Conservation (phyloP, 2,888 invertebrate species). For the Drosophila anomalata region DNA sequence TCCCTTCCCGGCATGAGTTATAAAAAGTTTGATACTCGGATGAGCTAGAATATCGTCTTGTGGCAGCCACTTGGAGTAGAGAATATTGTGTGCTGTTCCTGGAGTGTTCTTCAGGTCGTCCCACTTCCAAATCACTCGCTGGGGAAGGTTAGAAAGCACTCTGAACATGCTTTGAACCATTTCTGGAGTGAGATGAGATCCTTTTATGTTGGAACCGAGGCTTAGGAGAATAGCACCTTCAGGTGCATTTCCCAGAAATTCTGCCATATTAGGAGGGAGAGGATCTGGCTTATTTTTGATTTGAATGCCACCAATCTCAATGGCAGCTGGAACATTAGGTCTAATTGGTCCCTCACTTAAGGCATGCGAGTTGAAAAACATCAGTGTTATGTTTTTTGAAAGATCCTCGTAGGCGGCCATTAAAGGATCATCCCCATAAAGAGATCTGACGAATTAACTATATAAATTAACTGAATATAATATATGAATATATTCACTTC, state of each 20-base stretch:
- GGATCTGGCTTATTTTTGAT: conserved; percentile 76
- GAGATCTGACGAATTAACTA: conserved; percentile 1
- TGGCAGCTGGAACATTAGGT: conserved; percentile 76
- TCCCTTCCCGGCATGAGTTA: conserved; percentile 88
- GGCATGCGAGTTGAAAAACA: conserved; percentile 72
- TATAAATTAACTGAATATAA: rapidly evolving
- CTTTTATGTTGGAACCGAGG: conserved; percentile 83
- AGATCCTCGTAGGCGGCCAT: conserved; percentile 68
- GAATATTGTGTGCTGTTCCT: conserved; percentile 83
- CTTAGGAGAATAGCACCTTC: conserved; percentile 84
- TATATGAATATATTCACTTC: not conserved
- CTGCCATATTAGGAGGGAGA: conserved; percentile 77
- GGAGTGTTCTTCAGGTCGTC: conserved; percentile 85
- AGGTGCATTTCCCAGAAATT: conserved; percentile 75
- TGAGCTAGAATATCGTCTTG: conserved; percentile 88
- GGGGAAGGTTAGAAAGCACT: conserved; percentile 86
- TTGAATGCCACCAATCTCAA: conserved; percentile 83
- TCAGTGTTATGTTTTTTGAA: conserved; percentile 75
- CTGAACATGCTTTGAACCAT: conserved; percentile 85
- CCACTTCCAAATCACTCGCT: conserved; percentile 89
- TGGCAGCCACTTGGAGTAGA: conserved; percentile 87
- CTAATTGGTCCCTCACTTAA: conserved; percentile 78
- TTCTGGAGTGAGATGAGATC: conserved; percentile 83
- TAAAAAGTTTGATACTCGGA: conserved; percentile 86
- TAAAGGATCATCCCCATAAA: conserved; percentile 55